A percentile compares a stretch with the other conserved stretches of the same genome.
Evolutionary conservation across 2,113 vertebrate genomes (phyloP).

Genomic region (Brienomyrus longianalis): DNA sequence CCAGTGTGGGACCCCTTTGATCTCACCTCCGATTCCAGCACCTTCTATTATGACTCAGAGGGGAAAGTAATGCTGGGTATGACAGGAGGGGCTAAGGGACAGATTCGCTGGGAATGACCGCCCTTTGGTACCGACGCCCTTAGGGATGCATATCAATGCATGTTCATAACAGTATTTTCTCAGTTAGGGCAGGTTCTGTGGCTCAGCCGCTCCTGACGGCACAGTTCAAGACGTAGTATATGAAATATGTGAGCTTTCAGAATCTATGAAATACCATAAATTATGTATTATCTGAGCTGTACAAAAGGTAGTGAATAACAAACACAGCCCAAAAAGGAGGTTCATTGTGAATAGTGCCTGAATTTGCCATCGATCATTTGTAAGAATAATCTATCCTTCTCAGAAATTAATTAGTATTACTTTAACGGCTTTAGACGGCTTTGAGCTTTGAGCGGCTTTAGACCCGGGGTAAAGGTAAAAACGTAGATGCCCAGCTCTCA

Average conservation of each 20-base stretch:
- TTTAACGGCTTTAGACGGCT: not conserved
- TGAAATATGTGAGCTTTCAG: not conserved
- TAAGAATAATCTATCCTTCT: not conserved
- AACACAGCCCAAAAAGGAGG: not conserved
- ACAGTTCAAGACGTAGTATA: not conserved
- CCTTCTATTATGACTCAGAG: slow-evolving; percentile 41
- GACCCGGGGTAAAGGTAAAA: not conserved
- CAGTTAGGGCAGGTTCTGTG: not conserved
- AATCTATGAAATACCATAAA: not conserved
- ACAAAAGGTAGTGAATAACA: not conserved
- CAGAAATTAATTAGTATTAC: not conserved
- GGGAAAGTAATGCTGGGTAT: slow-evolving; percentile 33
- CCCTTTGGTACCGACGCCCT: not conserved
- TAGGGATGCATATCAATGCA: not conserved
- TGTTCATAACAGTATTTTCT: not conserved
- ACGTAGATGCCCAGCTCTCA: not conserved
- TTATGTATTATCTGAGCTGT: not conserved
- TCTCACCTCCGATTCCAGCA: slow-evolving; percentile 21
- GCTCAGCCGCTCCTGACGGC: not conserved
- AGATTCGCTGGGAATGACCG: slow-evolving; percentile 42
- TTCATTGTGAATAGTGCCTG: not conserved
- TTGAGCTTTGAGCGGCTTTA: not conserved
- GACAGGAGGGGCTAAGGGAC: slow-evolving; percentile 28
- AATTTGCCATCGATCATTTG: not conserved
- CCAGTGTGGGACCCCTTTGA: slow-evolving; percentile 52